These are phyloP conservation scores for Chironomus striatipennis DNA, from an alignment of 1,140 invertebrate species.

Conservation along the genomic window DNA sequence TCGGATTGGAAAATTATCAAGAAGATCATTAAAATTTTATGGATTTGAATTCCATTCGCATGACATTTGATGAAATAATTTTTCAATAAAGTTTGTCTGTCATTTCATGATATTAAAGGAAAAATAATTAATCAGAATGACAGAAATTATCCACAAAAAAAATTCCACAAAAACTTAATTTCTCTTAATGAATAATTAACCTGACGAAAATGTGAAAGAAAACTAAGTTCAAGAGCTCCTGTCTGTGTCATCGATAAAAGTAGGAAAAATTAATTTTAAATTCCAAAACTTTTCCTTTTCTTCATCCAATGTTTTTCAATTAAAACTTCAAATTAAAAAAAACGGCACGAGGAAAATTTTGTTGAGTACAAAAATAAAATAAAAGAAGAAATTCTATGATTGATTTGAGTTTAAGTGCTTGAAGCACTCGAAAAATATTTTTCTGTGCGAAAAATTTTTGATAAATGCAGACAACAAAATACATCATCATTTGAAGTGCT, in stretches of 20 bases:
- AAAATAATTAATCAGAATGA: no score
- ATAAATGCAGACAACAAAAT: no score
- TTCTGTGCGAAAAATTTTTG: no score
- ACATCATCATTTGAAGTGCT: no score
- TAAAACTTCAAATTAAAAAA: not conserved
- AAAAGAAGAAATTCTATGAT: not conserved
- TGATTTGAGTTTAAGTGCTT: slow-evolving; percentile 1
- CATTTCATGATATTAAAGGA: no score
- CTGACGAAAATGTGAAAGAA: not conserved
- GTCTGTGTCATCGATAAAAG: not conserved
- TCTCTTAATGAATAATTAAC: slow-evolving; percentile 4
- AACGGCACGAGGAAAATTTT: not conserved
- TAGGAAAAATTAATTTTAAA: slow-evolving; percentile 10
- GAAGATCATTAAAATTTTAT: no score
- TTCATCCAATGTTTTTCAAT: not conserved
- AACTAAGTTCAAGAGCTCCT: not conserved
- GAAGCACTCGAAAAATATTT: not conserved
- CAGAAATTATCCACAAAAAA: not conserved
- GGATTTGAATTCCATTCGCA: no score
- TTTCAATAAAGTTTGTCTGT: not conserved
- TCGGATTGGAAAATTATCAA: no score
- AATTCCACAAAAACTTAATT: slow-evolving; percentile 4
- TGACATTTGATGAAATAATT: no score
- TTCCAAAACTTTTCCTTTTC: not conserved
- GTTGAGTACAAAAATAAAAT: not conserved